These are phyloP conservation scores for Bilobella aurantiaca DNA, from an alignment of 1,140 invertebrate species.

Conservation along the genomic window DNA sequence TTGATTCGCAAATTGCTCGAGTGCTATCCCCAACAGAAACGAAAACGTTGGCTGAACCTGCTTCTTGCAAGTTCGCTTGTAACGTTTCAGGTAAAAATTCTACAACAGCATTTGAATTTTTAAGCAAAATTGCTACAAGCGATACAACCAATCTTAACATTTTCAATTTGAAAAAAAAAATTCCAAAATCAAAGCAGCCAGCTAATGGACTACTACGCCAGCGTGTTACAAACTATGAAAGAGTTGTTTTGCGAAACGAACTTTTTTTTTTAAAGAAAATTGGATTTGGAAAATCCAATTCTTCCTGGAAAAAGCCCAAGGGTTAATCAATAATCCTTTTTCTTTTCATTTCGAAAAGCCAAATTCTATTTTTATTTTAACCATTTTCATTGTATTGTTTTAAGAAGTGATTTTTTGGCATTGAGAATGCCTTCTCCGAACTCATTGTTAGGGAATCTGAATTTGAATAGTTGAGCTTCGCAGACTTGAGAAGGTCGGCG, in stretches of 20 bases:
- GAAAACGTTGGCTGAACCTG: neutral
- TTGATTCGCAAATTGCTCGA: neutral
- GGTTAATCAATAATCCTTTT: too few species aligned
- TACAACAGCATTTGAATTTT: neutral
- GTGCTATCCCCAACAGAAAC: neutral
- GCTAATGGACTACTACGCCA: too few species aligned
- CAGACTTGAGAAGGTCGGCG: neutral
- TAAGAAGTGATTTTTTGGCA: neutral
- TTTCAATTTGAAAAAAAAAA: too few species aligned
- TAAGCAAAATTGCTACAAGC: neutral
- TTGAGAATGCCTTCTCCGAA: neutral
- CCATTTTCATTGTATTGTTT: neutral
- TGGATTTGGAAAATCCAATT: too few species aligned
- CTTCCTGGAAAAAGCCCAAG: too few species aligned
- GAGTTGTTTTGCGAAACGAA: too few species aligned
- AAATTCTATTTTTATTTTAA: neutral
- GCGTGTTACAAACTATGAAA: too few species aligned
- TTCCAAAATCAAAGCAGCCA: too few species aligned
- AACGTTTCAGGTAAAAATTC: neutral
- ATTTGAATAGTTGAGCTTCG: neutral
- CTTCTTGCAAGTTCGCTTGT: neutral
- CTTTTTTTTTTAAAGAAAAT: too few species aligned
- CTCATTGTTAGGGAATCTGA: neutral
- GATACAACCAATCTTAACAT: too few species aligned
- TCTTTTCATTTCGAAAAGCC: neutral